These are phyloP conservation scores for Phylloscopus collybita DNA, from an alignment of 2,797 vertebrate genomes.

Conservation along the genomic window DNA sequence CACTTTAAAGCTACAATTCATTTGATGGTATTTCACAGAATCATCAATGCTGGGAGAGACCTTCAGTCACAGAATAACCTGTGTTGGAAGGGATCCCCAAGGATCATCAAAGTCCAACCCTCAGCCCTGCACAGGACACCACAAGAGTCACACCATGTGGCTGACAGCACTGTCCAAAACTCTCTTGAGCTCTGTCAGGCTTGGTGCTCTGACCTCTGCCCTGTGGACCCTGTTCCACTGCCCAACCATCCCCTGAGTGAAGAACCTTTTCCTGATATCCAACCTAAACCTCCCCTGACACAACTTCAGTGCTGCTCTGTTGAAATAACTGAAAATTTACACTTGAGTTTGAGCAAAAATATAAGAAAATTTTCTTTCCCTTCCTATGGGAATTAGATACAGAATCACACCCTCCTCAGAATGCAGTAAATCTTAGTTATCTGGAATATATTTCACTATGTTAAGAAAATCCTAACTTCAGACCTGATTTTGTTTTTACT, in stretches of 20 bases:
- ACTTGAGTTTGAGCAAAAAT: neutral
- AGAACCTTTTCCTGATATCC: neutral
- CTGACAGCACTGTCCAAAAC: neutral
- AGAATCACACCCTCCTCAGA: neutral
- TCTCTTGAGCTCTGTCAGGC: neutral
- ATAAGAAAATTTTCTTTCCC: neutral
- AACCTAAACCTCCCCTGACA: neutral
- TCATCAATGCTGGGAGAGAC: rapidly evolving
- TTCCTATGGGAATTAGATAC: neutral
- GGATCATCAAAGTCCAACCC: neutral
- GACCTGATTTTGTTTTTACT: neutral
- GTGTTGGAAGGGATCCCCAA: neutral
- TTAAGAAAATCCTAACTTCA: neutral
- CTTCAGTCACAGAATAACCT: neutral
- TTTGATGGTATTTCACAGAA: neutral
- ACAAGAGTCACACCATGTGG: neutral
- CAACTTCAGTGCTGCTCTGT: neutral
- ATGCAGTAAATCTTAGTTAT: neutral
- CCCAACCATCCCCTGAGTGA: neutral
- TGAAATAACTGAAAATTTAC: neutral
- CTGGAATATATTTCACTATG: neutral
- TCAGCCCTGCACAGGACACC: neutral
- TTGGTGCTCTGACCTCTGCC: too few relatives aligned
- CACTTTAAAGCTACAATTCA: neutral
- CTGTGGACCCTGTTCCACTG: neutral